Evolutionary conservation across 2,888 invertebrate species (phyloP), one percentile per base, ranked within the genome.

Genomic region (Drosophila sordidapex): DNA sequence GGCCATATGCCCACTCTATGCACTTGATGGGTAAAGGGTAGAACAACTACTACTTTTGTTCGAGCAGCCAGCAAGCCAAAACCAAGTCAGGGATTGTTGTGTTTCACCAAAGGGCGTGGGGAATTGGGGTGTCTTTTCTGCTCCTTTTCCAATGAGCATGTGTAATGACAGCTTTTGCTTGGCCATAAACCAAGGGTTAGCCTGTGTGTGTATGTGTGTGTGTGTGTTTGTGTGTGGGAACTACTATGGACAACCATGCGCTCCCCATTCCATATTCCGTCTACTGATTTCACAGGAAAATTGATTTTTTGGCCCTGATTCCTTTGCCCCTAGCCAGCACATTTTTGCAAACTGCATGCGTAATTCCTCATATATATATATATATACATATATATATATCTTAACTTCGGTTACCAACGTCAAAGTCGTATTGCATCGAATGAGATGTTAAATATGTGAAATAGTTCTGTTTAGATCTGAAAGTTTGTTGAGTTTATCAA

Each of bases 241-340:
- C 43, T 21, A 46, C 21, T 40, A 48, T n/a, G 43, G 59, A 13
- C 27, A 59, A 31, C 35, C 33, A 31, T 31, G 43, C 59, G 25
- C 35, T 46, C 43, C 29, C 40, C 57, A 46, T 40, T 54, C 40
- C n/a, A 60, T 48, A 18, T 48, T n/a, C 71, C 33, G 38, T 61
- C 60, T 74, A 58, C 77, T 71, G 71, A 76, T 70, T 81, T 72
- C 52, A 54, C 56, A 62, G 57, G 66, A 65, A 79, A 79, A 81
- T 81, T 79, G 81, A 76, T 76, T 81, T 73, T 76, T 62, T 61
- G 54, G 54, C 35, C 52, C 52, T 31, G 54, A 33, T 33, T 33
- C 33, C 33, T 33, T 33, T 40, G 53, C 27, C 31, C 33, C 27
- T 11, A 54, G 18, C 10, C 59, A 74, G 78, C 74, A 81, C 82